Base-by-base conservation (phyloP, 2,888 invertebrate species). In the Mythimna loreyi region DNA sequence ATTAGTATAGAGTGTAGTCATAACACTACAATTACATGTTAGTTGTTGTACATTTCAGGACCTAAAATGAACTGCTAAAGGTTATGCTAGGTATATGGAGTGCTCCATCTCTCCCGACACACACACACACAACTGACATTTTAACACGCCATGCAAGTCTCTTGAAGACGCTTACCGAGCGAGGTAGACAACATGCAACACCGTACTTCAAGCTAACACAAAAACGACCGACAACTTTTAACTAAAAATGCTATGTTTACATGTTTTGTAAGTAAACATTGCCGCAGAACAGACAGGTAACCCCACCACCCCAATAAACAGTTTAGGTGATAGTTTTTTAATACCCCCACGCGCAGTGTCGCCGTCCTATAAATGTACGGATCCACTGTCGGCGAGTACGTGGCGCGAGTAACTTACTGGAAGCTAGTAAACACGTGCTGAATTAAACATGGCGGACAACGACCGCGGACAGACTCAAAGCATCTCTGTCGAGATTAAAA, bases 401-500 rank as follows among this genome's bases (percentile, higher is more conserved):
- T 79, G 63, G 63, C 43, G 61, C 69, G 74, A 83, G 86, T 87
- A 83, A 82, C 86, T 89, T 86, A 88, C 87, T 86, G 64, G 82
- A 80, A 78, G 78, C 86, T 86, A 87, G 86, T 88, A 89, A 92
- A 92, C 90, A 89, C 81, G 84, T 81, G 78, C 80, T 89, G 90
- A 90, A 92, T 92, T 89, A 91, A 90, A 92, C 88, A 92, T 91
- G 75, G 86, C 88, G 87, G 88, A 83, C 91, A 88, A 89, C 89
- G 90, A 91, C 92, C 92, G 90, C 86, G 81, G 80, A 81, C 86
- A 84, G 85, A 88, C 89, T 89, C 92, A 92, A 92, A 93, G 92
- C 92, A 86, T 89, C 89, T 87, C 88, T 89, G 89, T 88, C 83
- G 91, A 92, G 92, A 94, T 94, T 93, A 94, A 94, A 94, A 94